Conservation (phyloP, 2,888 invertebrate species). For the Trissolcus brochymenae region DNA sequence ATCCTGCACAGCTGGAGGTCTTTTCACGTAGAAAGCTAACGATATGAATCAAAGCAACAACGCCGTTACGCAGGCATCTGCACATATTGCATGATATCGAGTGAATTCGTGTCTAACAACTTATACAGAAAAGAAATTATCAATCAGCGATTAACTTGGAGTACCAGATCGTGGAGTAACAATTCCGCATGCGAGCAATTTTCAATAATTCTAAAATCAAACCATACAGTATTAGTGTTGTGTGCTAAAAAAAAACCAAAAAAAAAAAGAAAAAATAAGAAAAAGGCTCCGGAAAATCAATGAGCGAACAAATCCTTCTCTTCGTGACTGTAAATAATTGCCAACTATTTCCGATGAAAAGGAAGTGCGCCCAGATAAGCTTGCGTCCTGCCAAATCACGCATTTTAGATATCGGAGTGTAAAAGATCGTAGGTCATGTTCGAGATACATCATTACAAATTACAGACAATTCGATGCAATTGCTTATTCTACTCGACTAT, state of each 20-base stretch:
- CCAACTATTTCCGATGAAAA: constrained; percentile 14
- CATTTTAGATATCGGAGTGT: neutral
- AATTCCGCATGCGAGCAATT: no score
- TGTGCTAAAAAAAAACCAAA: neutral
- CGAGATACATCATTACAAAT: constrained; percentile 1
- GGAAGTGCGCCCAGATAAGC: constrained; percentile 10
- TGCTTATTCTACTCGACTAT: constrained; percentile 21
- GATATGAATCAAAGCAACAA: constrained; percentile 58
- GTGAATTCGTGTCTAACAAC: no score
- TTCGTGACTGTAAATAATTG: constrained; percentile 23
- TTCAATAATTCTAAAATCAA: no score
- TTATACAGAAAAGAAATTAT: no score
- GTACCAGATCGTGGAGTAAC: no score
- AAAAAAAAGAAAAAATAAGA: neutral
- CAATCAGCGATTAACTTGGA: no score
- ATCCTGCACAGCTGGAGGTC: constrained; percentile 61
- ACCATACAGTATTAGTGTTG: no score
- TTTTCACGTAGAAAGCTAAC: constrained; percentile 60
- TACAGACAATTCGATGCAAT: neutral
- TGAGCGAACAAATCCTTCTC: constrained; percentile 8
- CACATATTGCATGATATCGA: constrained; percentile 7
- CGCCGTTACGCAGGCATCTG: constrained; percentile 21
- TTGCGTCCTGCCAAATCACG: constrained; percentile 15
- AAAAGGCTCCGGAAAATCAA: neutral
- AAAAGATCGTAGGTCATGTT: constrained; percentile 5